A percentile compares a stretch with the other conserved stretches of the same genome.
Evolutionary conservation across 2,113 vertebrate genomes (phyloP).

Genomic region (Gambusia holbrooki): DNA sequence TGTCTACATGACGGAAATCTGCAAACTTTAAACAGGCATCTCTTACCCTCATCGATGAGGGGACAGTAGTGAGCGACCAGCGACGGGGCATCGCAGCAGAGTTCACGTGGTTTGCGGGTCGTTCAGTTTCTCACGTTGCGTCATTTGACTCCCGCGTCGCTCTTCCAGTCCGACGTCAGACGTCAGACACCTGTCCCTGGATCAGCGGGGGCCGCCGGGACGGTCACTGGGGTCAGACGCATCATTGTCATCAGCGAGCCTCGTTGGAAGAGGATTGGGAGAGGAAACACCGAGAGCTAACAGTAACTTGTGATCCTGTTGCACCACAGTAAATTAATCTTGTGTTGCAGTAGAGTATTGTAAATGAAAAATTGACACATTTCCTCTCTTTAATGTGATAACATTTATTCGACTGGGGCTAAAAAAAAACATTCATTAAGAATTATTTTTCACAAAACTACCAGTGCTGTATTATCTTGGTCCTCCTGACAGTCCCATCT

Average conservation of each 20-base stretch:
- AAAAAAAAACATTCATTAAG: too few relatives aligned
- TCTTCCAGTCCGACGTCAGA: slow-evolving; percentile 37
- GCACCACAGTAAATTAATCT: too few relatives aligned
- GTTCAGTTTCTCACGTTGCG: slow-evolving; percentile 28
- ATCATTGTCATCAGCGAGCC: slow-evolving; percentile 14
- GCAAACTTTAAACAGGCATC: neutral
- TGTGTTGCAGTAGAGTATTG: neutral
- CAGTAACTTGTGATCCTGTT: neutral
- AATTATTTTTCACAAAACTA: too few relatives aligned
- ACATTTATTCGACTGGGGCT: too few relatives aligned
- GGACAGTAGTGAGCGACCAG: slow-evolving; percentile 1
- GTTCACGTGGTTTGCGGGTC: slow-evolving; percentile 6
- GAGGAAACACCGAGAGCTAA: neutral
- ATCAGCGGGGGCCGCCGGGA: neutral
- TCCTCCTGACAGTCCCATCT: too few relatives aligned
- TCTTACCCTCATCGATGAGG: neutral
- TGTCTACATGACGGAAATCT: neutral
- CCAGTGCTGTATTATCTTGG: too few relatives aligned
- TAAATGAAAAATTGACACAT: neutral
- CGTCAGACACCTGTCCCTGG: slow-evolving; percentile 41
- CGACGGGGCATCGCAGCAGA: neutral
- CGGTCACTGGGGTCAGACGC: slow-evolving; percentile 21
- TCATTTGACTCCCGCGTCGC: slow-evolving; percentile 29
- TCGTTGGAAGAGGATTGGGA: neutral
- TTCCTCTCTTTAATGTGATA: neutral